phyloP scores from a whole-genome alignment of 2,888 invertebrate species.

The Stenichneumon culpator region DNA sequence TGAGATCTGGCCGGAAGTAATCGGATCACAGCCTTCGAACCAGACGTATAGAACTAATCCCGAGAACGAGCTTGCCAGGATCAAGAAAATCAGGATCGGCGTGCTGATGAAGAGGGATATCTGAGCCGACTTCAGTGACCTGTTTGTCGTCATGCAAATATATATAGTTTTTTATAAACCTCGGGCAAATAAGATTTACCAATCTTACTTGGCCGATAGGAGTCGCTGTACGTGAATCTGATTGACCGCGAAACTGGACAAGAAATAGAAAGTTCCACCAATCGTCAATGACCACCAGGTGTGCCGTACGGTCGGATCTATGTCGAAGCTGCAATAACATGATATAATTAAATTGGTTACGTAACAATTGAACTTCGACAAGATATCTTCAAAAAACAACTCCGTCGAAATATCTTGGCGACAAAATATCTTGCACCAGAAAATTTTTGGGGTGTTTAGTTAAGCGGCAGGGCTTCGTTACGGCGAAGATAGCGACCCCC shows the following conservation, averaged over 20 bases:
- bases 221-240: conserved; percentile 94
- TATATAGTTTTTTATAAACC: no score
- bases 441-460: no score
- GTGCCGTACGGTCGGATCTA: conserved; percentile 93
- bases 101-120: conserved; percentile 91
- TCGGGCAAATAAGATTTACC: neutral
- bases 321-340: conserved; percentile 88
- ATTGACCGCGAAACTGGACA: conserved; percentile 94
- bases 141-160: neutral
- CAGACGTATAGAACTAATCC: conserved; percentile 94
- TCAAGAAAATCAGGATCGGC: conserved; percentile 91
- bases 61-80: conserved; percentile 88
- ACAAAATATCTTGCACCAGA: no score
- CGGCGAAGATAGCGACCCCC: no score
- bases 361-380: no score
- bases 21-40: conserved; percentile 94
- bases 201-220: conserved; percentile 88
- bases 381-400: no score
- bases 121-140: conserved; percentile 58
- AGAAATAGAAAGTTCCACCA: conserved; percentile 91
- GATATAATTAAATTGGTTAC: no score
- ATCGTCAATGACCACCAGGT: conserved; percentile 92
- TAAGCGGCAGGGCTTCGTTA: no score
- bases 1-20: conserved; percentile 87
- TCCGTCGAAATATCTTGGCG: no score